These are phyloP conservation scores for Platycheirus albimanus DNA, from an alignment of 2,888 invertebrate species.

Conservation along the genomic window DNA sequence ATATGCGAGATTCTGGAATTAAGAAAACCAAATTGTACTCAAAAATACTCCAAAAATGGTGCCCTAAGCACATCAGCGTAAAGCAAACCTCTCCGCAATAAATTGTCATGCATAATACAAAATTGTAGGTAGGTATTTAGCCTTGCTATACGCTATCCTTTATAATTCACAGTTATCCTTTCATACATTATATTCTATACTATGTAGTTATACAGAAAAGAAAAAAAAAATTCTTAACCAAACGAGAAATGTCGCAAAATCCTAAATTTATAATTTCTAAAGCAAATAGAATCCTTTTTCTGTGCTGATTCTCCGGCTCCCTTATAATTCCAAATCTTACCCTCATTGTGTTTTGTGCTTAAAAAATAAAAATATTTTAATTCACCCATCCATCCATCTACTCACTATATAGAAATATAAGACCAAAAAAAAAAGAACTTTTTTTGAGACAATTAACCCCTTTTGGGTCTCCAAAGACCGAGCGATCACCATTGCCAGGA, in stretches of 20 bases:
- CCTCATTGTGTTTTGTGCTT: conserved; percentile 31
- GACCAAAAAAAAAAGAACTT: conserved; percentile 27
- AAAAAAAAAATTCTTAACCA: conserved; percentile 46
- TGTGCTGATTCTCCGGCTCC: not conserved
- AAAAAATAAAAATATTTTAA: conserved; percentile 53
- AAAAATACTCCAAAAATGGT: not conserved
- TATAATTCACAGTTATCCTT: conserved; percentile 47
- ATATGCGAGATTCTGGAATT: not conserved
- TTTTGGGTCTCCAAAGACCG: conserved; percentile 63
- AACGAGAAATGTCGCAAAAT: conserved; percentile 72
- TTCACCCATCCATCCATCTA: conserved; percentile 58
- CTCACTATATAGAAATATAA: conserved; percentile 48
- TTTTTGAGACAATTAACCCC: conserved; percentile 70
- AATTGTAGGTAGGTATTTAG: conserved; percentile 16
- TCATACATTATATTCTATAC: conserved; percentile 41
- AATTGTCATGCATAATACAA: conserved; percentile 48
- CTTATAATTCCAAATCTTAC: conserved; percentile 37
- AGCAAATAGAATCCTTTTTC: conserved; percentile 69
- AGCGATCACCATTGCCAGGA: conserved; percentile 38
- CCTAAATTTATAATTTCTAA: conserved; percentile 74
- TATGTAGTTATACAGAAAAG: conserved; percentile 27
- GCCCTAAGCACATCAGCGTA: not conserved
- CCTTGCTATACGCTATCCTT: conserved; percentile 2
- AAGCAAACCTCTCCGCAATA: conserved; percentile 13
- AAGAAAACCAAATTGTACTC: conserved; percentile 12